Conservation (phyloP, 2,888 invertebrate genomes). For the Anarsia innoxiella region DNA sequence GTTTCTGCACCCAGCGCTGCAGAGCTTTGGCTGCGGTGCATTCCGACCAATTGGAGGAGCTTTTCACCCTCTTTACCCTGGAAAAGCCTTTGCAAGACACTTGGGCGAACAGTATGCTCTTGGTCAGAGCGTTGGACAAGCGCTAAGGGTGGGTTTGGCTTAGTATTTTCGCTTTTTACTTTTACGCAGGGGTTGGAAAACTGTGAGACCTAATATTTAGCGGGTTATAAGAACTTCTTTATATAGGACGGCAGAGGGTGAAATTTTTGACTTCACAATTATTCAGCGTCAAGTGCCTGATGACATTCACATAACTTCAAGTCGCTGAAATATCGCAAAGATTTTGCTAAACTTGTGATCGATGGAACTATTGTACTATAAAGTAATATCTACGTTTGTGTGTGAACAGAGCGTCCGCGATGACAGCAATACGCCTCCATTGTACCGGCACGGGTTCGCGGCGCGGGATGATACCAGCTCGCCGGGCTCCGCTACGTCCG, state of each 20-base stretch:
- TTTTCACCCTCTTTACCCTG: constrained; percentile 68
- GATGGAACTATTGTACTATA: too few relatives aligned
- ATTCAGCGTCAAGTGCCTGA: too few relatives aligned
- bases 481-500: constrained; percentile 68
- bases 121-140: constrained; percentile 67
- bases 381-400: too few relatives aligned
- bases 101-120: constrained; percentile 68
- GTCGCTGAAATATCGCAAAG: too few relatives aligned
- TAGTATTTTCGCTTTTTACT: too few relatives aligned
- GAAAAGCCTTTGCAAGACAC: constrained; percentile 67
- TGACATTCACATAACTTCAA: too few relatives aligned
- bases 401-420: constrained; percentile 54
- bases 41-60: constrained; percentile 70
- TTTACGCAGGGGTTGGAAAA: too few relatives aligned
- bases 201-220: too few relatives aligned
- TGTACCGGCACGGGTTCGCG: constrained; percentile 57
- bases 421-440: constrained; percentile 59
- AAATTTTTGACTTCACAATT: too few relatives aligned
- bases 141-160: constrained; percentile 57
- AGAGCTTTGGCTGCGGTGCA: constrained; percentile 70
- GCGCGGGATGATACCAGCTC: constrained; percentile 68
- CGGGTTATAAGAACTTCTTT: too few relatives aligned
- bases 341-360: too few relatives aligned
- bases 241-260: too few relatives aligned
- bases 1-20: constrained; percentile 69